Base-by-base conservation (phyloP, 2,797 vertebrate species). In the Muscicapa striata region DNA sequence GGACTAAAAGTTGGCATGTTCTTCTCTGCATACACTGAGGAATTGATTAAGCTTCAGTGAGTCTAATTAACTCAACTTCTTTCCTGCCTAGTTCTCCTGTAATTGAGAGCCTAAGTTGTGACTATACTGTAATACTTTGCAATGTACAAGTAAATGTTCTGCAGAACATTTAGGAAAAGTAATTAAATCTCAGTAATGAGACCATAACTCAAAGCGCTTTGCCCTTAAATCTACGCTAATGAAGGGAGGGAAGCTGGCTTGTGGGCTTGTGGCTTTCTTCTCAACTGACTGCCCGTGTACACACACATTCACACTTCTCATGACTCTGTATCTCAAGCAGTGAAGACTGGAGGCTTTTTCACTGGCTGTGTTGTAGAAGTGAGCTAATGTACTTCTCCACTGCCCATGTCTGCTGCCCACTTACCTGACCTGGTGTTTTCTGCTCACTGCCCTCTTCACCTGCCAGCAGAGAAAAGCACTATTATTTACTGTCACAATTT, bases 181-280 rank as follows among this genome's bases (percentile, higher is more conserved):
- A 97, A 95, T 96, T 95, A 97, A 94, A 94, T 93, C 87, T 93
- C 87, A 87, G 87, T 96, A 95, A 96, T 94, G 91, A 96, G 89
- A 82, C 52, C 1, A 21, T 96, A 95, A 89, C 70, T 95, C 94
- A 90, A 79, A 94, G 74, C 67, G 21, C 74, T 94, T 90, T 91
- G 76, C 87, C 91, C 85, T 96, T 94, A 95, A 93, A 78, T 96
- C 67, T 90, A 0, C 21, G 18, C 70, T 94, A 93, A 91, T 90
- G 70, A 91, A 90, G 82, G 61, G 59, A 87, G 48, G 63, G 67
- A 84, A 84, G 49, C 34, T 77, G 74, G 61, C 83, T 91, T 82
- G 74, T 91, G 73, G 68, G 68, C 58, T 74, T 90, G 36, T 75
- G 72, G 22, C 10, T 68, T 91, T 87, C 69, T 84, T 94, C 63